Evolutionary conservation across 2,113 vertebrate genomes (phyloP).

Genomic region (Syngnathoides biaculeatus): DNA sequence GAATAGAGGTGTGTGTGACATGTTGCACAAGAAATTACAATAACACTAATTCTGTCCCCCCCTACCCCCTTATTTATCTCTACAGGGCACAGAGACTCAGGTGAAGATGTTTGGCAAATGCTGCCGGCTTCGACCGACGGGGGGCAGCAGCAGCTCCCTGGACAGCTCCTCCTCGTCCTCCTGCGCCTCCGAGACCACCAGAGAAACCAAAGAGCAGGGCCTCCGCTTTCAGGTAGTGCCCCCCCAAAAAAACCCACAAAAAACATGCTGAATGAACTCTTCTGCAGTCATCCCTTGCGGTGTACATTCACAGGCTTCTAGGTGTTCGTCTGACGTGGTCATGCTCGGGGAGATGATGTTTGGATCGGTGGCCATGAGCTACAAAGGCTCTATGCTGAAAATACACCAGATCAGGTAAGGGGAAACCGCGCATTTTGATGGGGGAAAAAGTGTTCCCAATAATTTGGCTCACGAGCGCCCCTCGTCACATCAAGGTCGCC

Average conservation of each 20-base stretch:
- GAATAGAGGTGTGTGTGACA: too few relatives aligned
- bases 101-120: slow-evolving; percentile 90
- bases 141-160: slow-evolving; percentile 91
- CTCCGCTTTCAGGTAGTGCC: slow-evolving; percentile 84
- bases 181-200: slow-evolving; percentile 78
- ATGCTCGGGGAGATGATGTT: slow-evolving; percentile 99
- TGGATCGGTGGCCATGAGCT: slow-evolving; percentile 98
- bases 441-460: neutral
- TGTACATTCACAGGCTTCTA: slow-evolving; percentile 74
- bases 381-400: slow-evolving; percentile 96
- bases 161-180: slow-evolving; percentile 90
- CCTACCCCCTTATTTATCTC: neutral
- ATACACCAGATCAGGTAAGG: slow-evolving; percentile 96
- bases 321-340: slow-evolving; percentile 90
- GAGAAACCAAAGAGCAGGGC: slow-evolving; percentile 80
- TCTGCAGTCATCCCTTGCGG: neutral
- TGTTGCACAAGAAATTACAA: too few relatives aligned
- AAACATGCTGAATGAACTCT: neutral
- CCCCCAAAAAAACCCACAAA: neutral
- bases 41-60: neutral
- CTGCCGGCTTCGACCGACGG: slow-evolving; percentile 87
- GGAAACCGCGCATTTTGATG: neutral
- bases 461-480: neutral
- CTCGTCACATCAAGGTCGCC: slow-evolving; percentile 82
- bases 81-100: slow-evolving; percentile 85